Evolutionary conservation across 2,888 invertebrate species (phyloP).

Genomic region (Merodon equestris): DNA sequence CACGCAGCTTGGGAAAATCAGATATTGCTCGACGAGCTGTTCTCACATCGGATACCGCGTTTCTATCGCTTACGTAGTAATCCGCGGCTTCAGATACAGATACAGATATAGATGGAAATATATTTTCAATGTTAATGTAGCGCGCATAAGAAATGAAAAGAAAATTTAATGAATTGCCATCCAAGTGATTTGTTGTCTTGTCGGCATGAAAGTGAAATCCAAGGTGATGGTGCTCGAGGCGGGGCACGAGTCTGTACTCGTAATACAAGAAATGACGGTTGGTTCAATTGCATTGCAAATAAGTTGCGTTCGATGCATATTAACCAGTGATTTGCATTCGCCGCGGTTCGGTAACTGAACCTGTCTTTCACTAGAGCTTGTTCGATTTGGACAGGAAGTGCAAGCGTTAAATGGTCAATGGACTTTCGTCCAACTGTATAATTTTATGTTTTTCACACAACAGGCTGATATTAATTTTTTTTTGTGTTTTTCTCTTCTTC

Average conservation of each 20-base stretch:
- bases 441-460: too few relatives aligned
- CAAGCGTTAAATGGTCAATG: constrained; percentile 13
- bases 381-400: constrained; percentile 28
- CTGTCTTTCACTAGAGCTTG: constrained; percentile 19
- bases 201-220: constrained; percentile 51
- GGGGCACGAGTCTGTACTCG: not conserved
- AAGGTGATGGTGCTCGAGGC: constrained; percentile 14
- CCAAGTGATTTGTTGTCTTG: constrained; percentile 17
- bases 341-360: constrained; percentile 24
- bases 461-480: too few relatives aligned
- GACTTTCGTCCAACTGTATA: constrained; percentile 22
- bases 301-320: constrained; percentile 28
- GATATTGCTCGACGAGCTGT: constrained; percentile 27
- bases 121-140: constrained; percentile 39
- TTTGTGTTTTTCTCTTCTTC: not conserved
- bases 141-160: constrained; percentile 31
- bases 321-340: constrained; percentile 25
- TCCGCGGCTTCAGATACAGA: constrained; percentile 7
- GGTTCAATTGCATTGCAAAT: constrained; percentile 24
- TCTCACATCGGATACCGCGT: constrained; percentile 25
- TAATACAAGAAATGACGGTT: constrained; percentile 21
- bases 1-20: constrained; percentile 41
- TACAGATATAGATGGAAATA: constrained; percentile 6
- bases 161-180: constrained; percentile 42
- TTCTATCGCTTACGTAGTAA: too few relatives aligned